Evolutionary conservation across 2,888 invertebrate genomes (phyloP).

Genomic region (Eupithecia vulgata): DNA sequence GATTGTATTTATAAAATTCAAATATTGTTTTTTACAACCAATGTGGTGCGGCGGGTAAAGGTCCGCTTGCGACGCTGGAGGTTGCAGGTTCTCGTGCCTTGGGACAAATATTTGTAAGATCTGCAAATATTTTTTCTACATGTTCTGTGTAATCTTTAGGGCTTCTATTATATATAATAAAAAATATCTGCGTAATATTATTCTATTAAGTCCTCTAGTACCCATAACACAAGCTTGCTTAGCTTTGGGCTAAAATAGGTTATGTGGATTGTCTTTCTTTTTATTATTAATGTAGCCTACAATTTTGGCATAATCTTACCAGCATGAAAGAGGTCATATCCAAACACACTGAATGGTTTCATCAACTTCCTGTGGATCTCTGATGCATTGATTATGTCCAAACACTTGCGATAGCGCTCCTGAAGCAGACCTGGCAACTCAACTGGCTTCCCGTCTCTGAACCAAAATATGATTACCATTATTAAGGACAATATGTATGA

Average conservation of each 20-base stretch:
- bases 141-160: background rate
- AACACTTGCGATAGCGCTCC: slow-evolving; percentile 81
- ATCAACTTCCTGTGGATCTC: slow-evolving; percentile 77
- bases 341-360: slow-evolving; percentile 88
- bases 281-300: too few species aligned
- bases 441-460: slow-evolving; percentile 85
- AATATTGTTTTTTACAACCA: too few species aligned
- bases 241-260: too few species aligned
- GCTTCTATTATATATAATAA: background rate
- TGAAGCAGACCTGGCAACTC: slow-evolving; percentile 79
- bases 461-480: slow-evolving; percentile 45
- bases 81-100: too few species aligned
- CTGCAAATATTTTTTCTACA: background rate
- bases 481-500: too few species aligned
- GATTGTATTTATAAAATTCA: too few species aligned
- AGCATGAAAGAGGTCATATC: slow-evolving; percentile 89
- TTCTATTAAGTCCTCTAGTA: too few species aligned
- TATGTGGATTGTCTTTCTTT: too few species aligned
- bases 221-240: too few species aligned
- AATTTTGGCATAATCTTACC: slow-evolving; percentile 71
- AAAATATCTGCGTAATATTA: too few species aligned
- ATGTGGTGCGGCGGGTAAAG: too few species aligned
- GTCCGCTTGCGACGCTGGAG: too few species aligned
- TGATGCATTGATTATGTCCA: slow-evolving; percentile 84
- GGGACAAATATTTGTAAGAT: background rate